Base-by-base conservation (phyloP, 2,113 vertebrate genomes). In the Crotalus horridus region DNA sequence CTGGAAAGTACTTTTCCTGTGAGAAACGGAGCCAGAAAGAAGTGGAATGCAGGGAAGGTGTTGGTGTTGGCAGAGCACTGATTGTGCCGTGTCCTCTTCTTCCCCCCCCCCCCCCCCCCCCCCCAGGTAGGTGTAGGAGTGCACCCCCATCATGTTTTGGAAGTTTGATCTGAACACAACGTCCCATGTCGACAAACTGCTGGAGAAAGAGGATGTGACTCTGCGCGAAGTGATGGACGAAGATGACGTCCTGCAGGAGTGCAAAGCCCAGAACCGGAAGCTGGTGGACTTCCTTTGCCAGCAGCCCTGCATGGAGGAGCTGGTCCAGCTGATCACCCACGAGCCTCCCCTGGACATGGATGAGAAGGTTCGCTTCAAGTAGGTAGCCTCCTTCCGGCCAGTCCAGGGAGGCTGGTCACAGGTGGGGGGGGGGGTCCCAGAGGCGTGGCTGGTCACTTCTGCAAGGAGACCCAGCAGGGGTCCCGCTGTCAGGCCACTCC, bases 291-390 rank as follows among this genome's bases (percentile, higher is more conserved):
- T 99, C 96, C 98, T 99, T 20, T 99, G 98, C 96, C 98, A 98
- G 98, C 98, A 98, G 93, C 98, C 98, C 93, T 99, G 98, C 95
- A 99, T 99, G 99, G 98, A 98, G 97, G 98, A 99, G 97, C 98
- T 99, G 96, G 98, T 99, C 96, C 96, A 89, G 95, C 98, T 99
- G 95, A 98, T 99, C 97, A 99, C 98, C 1, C 98, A 98, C 92
- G 99, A 99, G 95, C 99, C 99, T 0, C 98, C 99, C 0, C 86
- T 97, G 94, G 98, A 99, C 94, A 97, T 99, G 97, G 99, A 99
- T 29, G 99, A 99, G 98, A 99, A 98, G 97, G 98, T 98, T 95
- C 99, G 99, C 95, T 99, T 99, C 97, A 99, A 99, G 99, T 99
- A 98, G 96, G 99, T 97, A 91, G 93, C 89, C 5, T 8, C 54